phyloP scores from a whole-genome alignment of 1,140 invertebrate species.

The Apis cerana region DNA sequence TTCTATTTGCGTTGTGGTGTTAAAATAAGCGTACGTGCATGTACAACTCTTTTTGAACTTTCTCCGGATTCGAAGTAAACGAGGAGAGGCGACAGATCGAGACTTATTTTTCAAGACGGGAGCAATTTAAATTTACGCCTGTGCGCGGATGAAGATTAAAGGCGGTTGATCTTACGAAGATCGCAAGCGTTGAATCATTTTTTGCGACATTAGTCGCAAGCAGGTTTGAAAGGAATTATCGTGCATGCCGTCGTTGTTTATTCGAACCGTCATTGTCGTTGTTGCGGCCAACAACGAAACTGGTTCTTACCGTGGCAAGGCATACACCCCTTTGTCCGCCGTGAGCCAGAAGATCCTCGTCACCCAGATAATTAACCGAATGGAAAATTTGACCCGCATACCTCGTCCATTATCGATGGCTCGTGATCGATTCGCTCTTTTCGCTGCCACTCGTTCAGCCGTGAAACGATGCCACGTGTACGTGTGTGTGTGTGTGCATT shows the following conservation, averaged over 20 bases:
- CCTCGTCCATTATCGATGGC: conserved; percentile 19
- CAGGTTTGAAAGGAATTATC: background rate
- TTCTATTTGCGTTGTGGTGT: too few species aligned
- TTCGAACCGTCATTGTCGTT: background rate
- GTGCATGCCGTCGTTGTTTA: background rate
- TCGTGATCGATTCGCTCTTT: conserved; percentile 36
- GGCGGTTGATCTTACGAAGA: too few species aligned
- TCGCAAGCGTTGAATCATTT: background rate
- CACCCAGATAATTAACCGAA: conserved; percentile 44
- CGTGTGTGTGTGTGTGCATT: background rate
- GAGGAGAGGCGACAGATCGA: too few species aligned
- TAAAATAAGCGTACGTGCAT: too few species aligned
- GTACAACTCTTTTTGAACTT: too few species aligned
- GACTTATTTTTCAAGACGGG: too few species aligned
- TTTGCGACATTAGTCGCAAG: background rate
- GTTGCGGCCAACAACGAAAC: background rate
- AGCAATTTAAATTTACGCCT: too few species aligned
- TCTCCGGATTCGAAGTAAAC: too few species aligned
- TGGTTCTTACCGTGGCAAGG: background rate
- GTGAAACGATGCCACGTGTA: conserved; percentile 28
- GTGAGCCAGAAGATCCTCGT: background rate
- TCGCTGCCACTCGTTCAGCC: conserved; percentile 14
- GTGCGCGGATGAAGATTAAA: background rate
- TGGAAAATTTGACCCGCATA: conserved; percentile 51
- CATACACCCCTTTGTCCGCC: background rate